A percentile compares a stretch with the other conserved stretches of the same genome.
These are phyloP conservation scores for Byasa hedistus DNA, from an alignment of 2,888 invertebrate species.

Conservation along the genomic window DNA sequence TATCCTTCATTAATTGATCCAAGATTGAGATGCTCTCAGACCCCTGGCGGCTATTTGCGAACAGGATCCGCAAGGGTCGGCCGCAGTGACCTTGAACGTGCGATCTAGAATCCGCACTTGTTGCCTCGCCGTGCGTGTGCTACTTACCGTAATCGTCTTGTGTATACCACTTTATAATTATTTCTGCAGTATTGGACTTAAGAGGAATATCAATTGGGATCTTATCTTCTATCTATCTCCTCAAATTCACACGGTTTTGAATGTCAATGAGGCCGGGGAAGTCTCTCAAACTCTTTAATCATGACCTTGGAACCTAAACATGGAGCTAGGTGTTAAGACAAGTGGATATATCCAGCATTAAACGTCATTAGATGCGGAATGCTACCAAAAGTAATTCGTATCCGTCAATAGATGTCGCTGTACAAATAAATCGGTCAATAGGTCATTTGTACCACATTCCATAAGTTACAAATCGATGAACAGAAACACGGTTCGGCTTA, in stretches of 20 bases:
- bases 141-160: constrained; percentile 15
- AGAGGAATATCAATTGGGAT: too few relatives aligned
- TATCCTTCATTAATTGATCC: neutral
- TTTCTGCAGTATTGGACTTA: too few relatives aligned
- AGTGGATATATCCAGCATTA: too few relatives aligned
- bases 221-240: too few relatives aligned
- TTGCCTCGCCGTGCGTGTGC: constrained; percentile 6
- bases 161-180: neutral
- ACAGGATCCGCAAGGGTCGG: constrained; percentile 22
- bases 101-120: constrained; percentile 24
- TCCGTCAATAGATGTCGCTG: neutral
- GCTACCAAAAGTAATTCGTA: too few relatives aligned
- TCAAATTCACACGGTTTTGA: too few relatives aligned
- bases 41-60: constrained; percentile 20
- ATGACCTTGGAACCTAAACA: too few relatives aligned
- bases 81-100: constrained; percentile 20
- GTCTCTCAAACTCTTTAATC: too few relatives aligned
- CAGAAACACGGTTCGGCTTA: constrained; percentile 9
- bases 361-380: too few relatives aligned
- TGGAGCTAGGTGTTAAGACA: too few relatives aligned
- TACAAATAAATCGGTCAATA: neutral
- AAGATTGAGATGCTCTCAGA: neutral
- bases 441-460: constrained; percentile 4
- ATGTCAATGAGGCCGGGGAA: too few relatives aligned
- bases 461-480: constrained; percentile 17